Percentiles rank a stretch among this genome's conserved stretches.
These are phyloP conservation scores for Xenopus petersii DNA, from an alignment of 2,797 vertebrate genomes.

Conservation along the genomic window DNA sequence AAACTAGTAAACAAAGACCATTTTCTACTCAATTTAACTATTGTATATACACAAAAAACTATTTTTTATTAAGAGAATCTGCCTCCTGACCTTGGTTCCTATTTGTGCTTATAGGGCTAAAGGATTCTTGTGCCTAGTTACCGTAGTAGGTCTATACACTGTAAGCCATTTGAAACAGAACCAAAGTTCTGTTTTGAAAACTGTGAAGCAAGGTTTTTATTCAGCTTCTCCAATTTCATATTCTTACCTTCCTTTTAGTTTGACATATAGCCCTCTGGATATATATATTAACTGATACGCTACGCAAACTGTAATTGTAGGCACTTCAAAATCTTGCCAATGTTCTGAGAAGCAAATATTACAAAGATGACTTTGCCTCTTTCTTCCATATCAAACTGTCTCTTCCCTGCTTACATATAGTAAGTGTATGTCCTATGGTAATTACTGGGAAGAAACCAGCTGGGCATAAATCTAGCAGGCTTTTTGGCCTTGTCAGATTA, in stretches of 20 bases:
- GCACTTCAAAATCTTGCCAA: constrained; percentile 42
- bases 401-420: constrained; percentile 39
- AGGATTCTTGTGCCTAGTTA: too few relatives aligned
- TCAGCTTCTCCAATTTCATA: background rate
- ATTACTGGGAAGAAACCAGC: constrained; percentile 68
- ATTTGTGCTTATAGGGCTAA: too few relatives aligned
- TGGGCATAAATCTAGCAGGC: constrained; percentile 70
- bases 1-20: too few relatives aligned
- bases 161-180: background rate
- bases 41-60: too few relatives aligned
- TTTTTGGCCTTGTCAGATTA: constrained; percentile 72
- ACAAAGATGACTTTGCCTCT: constrained; percentile 48
- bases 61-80: too few relatives aligned
- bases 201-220: background rate
- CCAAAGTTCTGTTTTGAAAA: background rate
- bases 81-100: too few relatives aligned
- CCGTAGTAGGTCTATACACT: too few relatives aligned
- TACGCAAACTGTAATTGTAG: constrained; percentile 47
- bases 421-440: constrained; percentile 58
- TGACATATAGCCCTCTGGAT: constrained; percentile 38
- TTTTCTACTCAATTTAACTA: too few relatives aligned
- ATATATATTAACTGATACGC: constrained; percentile 40
- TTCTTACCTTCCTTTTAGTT: constrained; percentile 24
- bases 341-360: constrained; percentile 48
- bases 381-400: constrained; percentile 39